Percentiles rank a stretch among this genome's conserved stretches.
These are phyloP conservation scores for Diaprepes abbreviatus DNA, from an alignment of 2,888 invertebrate genomes.

Conservation along the genomic window DNA sequence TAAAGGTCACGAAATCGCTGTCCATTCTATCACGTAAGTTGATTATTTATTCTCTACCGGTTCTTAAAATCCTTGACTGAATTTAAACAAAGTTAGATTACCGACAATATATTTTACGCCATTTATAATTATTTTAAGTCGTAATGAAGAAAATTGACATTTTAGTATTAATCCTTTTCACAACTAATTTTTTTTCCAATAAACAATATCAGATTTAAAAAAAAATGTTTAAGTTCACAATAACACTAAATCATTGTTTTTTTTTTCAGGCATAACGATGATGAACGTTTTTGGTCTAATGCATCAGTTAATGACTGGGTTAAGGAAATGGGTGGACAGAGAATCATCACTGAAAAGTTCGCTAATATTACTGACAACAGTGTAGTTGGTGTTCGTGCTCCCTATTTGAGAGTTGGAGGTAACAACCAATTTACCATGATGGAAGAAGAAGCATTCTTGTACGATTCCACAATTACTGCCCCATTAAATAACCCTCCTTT, in stretches of 20 bases:
- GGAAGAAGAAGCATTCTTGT: conserved; percentile 95
- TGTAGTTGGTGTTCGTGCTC: conserved; percentile 91
- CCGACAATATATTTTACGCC: background rate
- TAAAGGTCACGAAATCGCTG: conserved; percentile 93
- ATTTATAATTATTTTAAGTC: too few species aligned
- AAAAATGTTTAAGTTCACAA: too few species aligned
- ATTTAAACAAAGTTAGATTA: conserved; percentile 14
- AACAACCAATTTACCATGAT: conserved; percentile 98
- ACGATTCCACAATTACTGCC: conserved; percentile 95
- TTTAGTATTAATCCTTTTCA: too few species aligned
- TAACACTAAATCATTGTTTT: background rate
- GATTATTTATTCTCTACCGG: conserved; percentile 29
- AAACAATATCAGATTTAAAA: too few species aligned
- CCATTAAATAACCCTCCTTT: conserved; percentile 91
- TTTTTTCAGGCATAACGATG: conserved; percentile 84
- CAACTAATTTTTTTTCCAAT: too few species aligned
- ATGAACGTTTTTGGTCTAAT: conserved; percentile 93
- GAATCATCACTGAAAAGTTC: conserved; percentile 90
- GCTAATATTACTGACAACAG: conserved; percentile 92
- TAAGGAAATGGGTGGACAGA: conserved; percentile 95
- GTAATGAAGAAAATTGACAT: too few species aligned
- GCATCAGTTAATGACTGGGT: conserved; percentile 94
- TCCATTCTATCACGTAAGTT: conserved; percentile 92
- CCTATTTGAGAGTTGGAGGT: conserved; percentile 91
- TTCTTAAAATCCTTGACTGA: conserved; percentile 21